Evolutionary conservation across 2,888 invertebrate genomes (phyloP), one percentile per base, ranked within the genome.

Genomic region (Cephonodes hylas): DNA sequence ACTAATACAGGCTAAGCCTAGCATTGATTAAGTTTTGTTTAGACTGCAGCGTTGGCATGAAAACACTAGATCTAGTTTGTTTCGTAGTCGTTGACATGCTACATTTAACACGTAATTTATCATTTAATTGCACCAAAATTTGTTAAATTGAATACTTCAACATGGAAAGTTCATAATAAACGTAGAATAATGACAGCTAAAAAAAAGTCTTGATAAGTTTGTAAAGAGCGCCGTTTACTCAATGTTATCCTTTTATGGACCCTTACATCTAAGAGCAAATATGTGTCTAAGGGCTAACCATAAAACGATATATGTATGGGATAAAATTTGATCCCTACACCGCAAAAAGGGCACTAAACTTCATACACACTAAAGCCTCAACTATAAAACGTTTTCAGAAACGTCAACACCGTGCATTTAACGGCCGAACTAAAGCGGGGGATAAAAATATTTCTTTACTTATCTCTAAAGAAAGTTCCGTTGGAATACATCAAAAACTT

Each of bases 1-100:
- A 69, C 68, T 73, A 71, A 75, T 77, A 72, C 65, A 61, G 63
- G 67, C 66, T 71, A 75, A 73, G 70, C 74, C 72, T 66, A 66
- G 69, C 69, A 70, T 66, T 71, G 71, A 67, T 70, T 65, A 71
- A 65, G 69, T 68, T 69, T 73, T 71, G 71, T 64, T 61, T 64
- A 31, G 42, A 53, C 27, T 53, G 53, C 27, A 53, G 53, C n/a
- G 31, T 27, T 7, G 48, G 44, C 44, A 42, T 53, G 53, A 53
- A 31, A 31, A 53, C 53, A 53, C 18, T 53, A 53, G 53, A 25
- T 53, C n/a, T 42, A 38, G 34, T 13, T 48, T 38, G 38, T 34
- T 22, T 48, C 18, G n/a, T 18, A 42, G 5, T 34, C n/a, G 1
- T 10, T 6, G 15, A 46, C 34, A 15, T 20, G n/a, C 46, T 45